Evolutionary conservation across 2,113 vertebrate species (phyloP).

Genomic region (Rhineura floridana): DNA sequence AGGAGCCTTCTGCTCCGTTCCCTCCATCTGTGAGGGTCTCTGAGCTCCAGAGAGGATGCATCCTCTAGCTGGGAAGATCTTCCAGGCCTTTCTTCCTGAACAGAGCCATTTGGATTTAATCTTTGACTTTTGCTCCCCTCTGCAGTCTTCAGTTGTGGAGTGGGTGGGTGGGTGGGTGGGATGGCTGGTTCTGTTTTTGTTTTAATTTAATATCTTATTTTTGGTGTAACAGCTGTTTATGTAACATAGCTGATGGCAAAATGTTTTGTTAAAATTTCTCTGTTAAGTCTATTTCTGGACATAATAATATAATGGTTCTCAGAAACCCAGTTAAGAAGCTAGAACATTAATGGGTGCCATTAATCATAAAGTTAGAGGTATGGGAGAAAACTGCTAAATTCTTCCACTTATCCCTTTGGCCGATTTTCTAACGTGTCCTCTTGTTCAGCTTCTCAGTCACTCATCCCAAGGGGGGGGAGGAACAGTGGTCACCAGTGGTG

Average conservation of each 20-base stretch:
- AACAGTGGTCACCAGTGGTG: background rate
- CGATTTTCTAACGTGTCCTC: background rate
- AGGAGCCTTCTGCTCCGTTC: no score
- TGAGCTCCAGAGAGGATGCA: no score
- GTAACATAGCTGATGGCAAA: background rate
- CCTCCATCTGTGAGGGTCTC: no score
- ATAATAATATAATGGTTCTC: conserved; percentile 20
- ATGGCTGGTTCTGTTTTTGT: background rate
- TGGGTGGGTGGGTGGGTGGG: background rate
- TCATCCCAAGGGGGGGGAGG: background rate
- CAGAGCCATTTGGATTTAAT: no score
- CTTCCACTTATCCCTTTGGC: background rate
- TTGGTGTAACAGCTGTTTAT: background rate
- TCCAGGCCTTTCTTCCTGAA: background rate
- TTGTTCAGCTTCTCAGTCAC: background rate
- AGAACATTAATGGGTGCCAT: conserved; percentile 19
- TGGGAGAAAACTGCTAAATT: background rate
- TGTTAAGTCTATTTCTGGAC: conserved; percentile 23
- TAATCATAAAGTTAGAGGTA: background rate
- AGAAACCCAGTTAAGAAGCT: conserved; percentile 12
- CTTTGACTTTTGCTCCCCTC: no score
- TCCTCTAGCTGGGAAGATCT: no score
- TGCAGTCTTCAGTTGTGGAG: background rate
- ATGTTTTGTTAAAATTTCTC: background rate
- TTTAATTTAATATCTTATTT: background rate